Evolutionary conservation across 1,140 invertebrate genomes (phyloP), one percentile per base, ranked within the genome.

Genomic region (Magallana angulata): DNA sequence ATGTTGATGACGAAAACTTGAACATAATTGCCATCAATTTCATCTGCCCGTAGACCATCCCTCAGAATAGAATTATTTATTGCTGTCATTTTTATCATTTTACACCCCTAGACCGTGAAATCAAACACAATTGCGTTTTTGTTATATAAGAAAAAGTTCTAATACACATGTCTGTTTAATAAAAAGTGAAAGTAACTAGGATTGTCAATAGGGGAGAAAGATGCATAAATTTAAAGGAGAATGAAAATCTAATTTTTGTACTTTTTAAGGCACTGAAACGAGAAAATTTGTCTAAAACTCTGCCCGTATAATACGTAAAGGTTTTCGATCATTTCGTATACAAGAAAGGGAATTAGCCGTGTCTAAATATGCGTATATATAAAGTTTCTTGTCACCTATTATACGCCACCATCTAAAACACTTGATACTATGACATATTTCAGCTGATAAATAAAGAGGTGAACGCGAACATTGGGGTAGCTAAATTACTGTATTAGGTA

Each of bases 261-360:
- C 18, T 76, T 76, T 76, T 24, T 30, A 30, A 76, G 24, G 68
- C 68, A 76, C 14, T 30, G 68, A 76, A 30, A 30, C 68, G 68
- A 76, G 68, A 76, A 76, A 76, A 76, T 30, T 76, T 30, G 68
- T 76, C 68, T 30, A 76, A 76, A 48, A 48, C 36, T 5, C 36
- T 24, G 30, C 7, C 24, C 24, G 68, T 11, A 76, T 30, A 76
- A 76, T 36, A 76, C 24, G 68, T 24, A 24, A 24, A 4, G 24
- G 36, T 76, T 30, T 76, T 76, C 68, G 36, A 76, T 76, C 68
- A 76, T 76, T 76, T 30, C 36, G 24, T 76, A 16, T 76, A 30
- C 68, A 76, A 12, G 24, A 76, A 76, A 76, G 68, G 30, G 68
- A 76, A 76, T 76, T 76, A 76, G 68, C 68, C 68, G 68, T 76